phyloP scores from a whole-genome alignment of 1,140 invertebrate species.

The Cydia splendana region DNA sequence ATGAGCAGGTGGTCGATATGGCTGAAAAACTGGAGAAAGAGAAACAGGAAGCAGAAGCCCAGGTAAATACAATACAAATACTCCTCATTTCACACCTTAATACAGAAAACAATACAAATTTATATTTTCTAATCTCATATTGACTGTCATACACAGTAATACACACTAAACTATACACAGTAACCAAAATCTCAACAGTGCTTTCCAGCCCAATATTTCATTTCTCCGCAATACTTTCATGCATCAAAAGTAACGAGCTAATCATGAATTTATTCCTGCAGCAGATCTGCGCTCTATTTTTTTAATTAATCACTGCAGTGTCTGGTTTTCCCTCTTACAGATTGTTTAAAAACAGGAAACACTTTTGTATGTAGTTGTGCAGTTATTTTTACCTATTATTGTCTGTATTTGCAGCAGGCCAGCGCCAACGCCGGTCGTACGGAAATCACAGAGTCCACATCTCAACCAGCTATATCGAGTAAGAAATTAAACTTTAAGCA shows the following conservation, averaged over 20 bases:
- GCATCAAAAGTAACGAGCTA: too few relatives aligned
- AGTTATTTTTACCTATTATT: slow-evolving; percentile 1
- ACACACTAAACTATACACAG: too few relatives aligned
- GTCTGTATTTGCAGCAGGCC: slow-evolving; percentile 49
- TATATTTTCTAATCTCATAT: slow-evolving; percentile 7
- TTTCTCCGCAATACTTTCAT: too few relatives aligned
- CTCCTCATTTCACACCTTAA: not conserved
- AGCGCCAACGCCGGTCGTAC: slow-evolving; percentile 56
- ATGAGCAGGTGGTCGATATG: slow-evolving; percentile 85
- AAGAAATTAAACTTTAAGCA: slow-evolving; percentile 39
- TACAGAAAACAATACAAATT: slow-evolving; percentile 19
- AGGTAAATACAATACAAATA: slow-evolving; percentile 49
- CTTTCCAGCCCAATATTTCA: too few relatives aligned
- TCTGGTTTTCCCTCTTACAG: too few relatives aligned
- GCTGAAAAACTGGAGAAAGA: slow-evolving; percentile 79
- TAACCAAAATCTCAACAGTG: too few relatives aligned
- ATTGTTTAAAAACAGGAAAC: too few relatives aligned
- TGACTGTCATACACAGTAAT: too few relatives aligned
- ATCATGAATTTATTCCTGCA: too few relatives aligned
- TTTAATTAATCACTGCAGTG: too few relatives aligned
- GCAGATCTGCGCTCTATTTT: too few relatives aligned
- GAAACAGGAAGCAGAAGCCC: slow-evolving; percentile 62
- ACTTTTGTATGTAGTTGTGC: too few relatives aligned
- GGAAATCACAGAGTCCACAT: slow-evolving; percentile 72
- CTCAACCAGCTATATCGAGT: slow-evolving; percentile 72